Evolutionary conservation across 2,113 vertebrate genomes (phyloP).

Genomic region (Haemorhous mexicanus): DNA sequence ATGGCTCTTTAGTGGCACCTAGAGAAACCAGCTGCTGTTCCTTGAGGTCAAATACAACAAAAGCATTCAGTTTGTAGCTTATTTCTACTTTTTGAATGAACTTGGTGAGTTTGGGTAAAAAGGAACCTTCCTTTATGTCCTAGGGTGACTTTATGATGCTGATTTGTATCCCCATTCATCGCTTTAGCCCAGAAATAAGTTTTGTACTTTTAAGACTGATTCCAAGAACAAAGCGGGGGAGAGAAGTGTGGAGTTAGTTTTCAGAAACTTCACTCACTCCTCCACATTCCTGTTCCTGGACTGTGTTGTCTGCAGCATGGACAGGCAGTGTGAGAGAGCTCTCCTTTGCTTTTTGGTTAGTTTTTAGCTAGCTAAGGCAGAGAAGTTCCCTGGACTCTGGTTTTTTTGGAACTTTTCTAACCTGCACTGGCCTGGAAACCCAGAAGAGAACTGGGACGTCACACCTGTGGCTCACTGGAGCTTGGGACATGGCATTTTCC

Average conservation of each 20-base stretch:
- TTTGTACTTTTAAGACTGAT: not conserved
- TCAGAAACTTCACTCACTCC: not conserved
- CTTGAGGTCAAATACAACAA: not conserved
- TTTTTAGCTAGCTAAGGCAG: not conserved
- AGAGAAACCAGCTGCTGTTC: not conserved
- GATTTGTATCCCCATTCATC: not conserved
- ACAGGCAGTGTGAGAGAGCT: rapidly evolving
- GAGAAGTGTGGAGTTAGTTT: not conserved
- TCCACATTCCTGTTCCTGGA: not conserved
- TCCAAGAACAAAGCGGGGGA: not conserved
- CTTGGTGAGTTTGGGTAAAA: not conserved
- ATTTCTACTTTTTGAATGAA: not conserved
- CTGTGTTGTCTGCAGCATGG: not conserved
- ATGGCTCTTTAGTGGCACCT: not conserved
- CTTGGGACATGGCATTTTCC: not conserved
- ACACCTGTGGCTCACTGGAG: not conserved
- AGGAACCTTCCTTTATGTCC: not conserved
- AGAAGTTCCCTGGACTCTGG: not conserved
- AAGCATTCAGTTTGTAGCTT: not conserved
- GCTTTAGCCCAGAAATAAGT: not conserved
- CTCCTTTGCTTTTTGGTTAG: not conserved
- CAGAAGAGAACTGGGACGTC: not conserved
- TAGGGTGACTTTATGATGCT: not conserved
- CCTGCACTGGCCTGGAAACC: not conserved
- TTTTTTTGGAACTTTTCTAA: not conserved